phyloP scores from a whole-genome alignment of 2,888 invertebrate species.

The Dolichomitus sp. region DNA sequence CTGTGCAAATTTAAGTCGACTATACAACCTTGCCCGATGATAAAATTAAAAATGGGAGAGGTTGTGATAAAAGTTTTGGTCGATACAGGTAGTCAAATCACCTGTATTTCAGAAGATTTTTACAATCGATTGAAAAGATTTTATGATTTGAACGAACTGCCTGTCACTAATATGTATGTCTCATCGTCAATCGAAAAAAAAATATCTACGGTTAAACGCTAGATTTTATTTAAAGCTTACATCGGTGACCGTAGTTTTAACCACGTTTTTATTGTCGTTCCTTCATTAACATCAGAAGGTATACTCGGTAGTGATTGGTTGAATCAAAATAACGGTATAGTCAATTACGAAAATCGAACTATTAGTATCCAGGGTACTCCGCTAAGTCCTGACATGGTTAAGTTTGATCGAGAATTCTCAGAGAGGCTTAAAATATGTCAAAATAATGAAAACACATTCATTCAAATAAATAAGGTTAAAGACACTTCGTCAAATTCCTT shows the following conservation, averaged over 20 bases:
- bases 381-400: constrained; percentile 6
- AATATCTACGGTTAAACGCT: constrained; percentile 52
- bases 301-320: constrained; percentile 67
- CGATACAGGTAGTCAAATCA: constrained; percentile 59
- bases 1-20: not conserved
- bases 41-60: constrained; percentile 8
- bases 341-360: constrained; percentile 48
- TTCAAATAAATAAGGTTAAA: too few species aligned
- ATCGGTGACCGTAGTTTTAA: not conserved
- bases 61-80: constrained; percentile 26
- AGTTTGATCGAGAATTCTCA: constrained; percentile 24
- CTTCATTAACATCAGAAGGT: constrained; percentile 53
- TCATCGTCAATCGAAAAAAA: constrained; percentile 56
- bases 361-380: constrained; percentile 35
- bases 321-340: constrained; percentile 28
- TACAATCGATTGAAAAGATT: constrained; percentile 65
- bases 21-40: not conserved
- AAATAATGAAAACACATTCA: not conserved
- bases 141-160: constrained; percentile 45
- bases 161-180: constrained; percentile 41
- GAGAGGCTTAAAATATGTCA: too few species aligned
- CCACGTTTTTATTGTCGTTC: constrained; percentile 31
- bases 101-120: constrained; percentile 68
- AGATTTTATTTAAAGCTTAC: constrained; percentile 67
- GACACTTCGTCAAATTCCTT: too few species aligned